A percentile compares a stretch with the other conserved stretches of the same genome.
phyloP scores from a whole-genome alignment of 2,888 invertebrate genomes.

The Abscondita cerata region DNA sequence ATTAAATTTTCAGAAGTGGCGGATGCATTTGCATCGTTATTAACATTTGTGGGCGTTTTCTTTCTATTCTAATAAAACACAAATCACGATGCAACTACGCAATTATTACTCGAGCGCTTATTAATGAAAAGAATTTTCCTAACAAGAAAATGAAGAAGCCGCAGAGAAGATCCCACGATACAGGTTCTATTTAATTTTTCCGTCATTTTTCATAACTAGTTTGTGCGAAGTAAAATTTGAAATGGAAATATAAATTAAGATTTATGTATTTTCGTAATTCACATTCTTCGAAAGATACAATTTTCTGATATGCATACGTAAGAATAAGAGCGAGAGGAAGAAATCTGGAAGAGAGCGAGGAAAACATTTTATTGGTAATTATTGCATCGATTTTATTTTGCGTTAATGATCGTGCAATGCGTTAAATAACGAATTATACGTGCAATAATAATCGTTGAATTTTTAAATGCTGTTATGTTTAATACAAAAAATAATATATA shows the following conservation, averaged over 20 bases:
- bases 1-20: conserved; percentile 33
- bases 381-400: too few species aligned
- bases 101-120: conserved; percentile 8
- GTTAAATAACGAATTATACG: too few species aligned
- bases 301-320: conserved; percentile 12
- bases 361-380: too few species aligned
- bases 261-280: conserved; percentile 19
- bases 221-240: conserved; percentile 41
- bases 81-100: conserved; percentile 24
- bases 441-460: too few species aligned
- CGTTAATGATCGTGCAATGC: too few species aligned
- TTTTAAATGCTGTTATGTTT: too few species aligned
- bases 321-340: too few species aligned
- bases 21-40: conserved; percentile 33
- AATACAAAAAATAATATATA: too few species aligned
- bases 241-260: conserved; percentile 39
- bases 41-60: conserved; percentile 31
- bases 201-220: conserved; percentile 42
- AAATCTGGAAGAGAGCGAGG: too few species aligned
- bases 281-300: conserved; percentile 19
- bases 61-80: conserved; percentile 27
- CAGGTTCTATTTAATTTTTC: conserved; percentile 47
- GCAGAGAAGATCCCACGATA: conserved; percentile 45
- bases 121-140: neutral
- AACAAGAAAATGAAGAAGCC: conserved; percentile 35